A percentile compares a stretch with the other conserved stretches of the same genome.
These are phyloP conservation scores for Liopterus haemorrhoidalis DNA, from an alignment of 2,888 invertebrate genomes.

Conservation along the genomic window DNA sequence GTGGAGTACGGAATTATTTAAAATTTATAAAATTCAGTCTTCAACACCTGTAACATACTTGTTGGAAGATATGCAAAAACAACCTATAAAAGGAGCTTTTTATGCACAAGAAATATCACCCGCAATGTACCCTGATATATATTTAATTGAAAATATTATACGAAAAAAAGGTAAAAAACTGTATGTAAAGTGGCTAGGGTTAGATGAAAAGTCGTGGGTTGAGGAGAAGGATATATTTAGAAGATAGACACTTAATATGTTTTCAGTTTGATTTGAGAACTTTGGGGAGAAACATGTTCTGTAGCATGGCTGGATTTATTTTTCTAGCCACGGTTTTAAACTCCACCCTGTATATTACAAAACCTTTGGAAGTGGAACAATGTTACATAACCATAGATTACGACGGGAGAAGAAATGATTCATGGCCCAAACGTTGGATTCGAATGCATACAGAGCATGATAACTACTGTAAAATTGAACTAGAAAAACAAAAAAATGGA, in stretches of 20 bases:
- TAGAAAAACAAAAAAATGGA: too few species aligned
- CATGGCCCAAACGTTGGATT: too few species aligned
- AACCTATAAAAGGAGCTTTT: slow-evolving; percentile 36
- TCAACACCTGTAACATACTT: slow-evolving; percentile 33
- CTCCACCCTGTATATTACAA: too few species aligned
- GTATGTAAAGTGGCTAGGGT: slow-evolving; percentile 35
- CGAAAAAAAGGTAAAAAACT: slow-evolving; percentile 29
- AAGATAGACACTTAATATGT: slow-evolving; percentile 1
- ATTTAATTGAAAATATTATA: slow-evolving; percentile 37
- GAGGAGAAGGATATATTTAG: slow-evolving; percentile 36
- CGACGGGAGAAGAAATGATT: too few species aligned
- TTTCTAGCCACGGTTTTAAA: too few species aligned
- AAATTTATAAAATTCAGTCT: slow-evolving; percentile 31
- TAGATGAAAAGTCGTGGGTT: slow-evolving; percentile 31
- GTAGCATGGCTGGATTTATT: too few species aligned
- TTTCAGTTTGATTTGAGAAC: too few species aligned
- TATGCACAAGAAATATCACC: slow-evolving; percentile 36
- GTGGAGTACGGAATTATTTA: slow-evolving; percentile 37
- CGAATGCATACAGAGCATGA: too few species aligned
- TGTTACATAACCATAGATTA: too few species aligned
- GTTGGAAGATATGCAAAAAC: slow-evolving; percentile 32
- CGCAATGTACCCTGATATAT: slow-evolving; percentile 34
- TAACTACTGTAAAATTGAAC: too few species aligned
- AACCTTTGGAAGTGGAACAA: too few species aligned
- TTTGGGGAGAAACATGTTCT: too few species aligned